phyloP scores from a whole-genome alignment of 2,797 vertebrate species.

The Falco peregrinus region DNA sequence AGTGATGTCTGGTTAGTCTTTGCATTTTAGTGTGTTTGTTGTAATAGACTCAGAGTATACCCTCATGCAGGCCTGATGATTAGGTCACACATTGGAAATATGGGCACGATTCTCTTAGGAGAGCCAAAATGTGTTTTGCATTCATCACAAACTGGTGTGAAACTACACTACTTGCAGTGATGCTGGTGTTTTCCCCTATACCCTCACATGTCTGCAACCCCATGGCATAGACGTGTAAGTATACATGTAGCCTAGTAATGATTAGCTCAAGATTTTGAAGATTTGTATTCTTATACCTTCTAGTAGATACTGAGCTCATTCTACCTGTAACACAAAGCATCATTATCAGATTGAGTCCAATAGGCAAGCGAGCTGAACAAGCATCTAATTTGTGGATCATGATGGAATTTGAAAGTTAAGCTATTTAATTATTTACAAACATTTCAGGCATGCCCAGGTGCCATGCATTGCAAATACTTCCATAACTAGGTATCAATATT shows the following conservation, averaged over 20 bases:
- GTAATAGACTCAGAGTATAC: neutral
- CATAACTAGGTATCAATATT: neutral
- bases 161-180: neutral
- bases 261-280: neutral
- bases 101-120: neutral
- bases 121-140: neutral
- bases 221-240: fast-evolving
- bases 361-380: neutral
- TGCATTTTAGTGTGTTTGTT: neutral
- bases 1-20: neutral
- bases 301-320: neutral
- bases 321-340: neutral
- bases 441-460: neutral
- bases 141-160: neutral
- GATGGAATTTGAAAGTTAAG: neutral
- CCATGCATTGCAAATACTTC: neutral
- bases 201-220: neutral
- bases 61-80: neutral
- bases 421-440: neutral
- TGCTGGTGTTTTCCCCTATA: neutral
- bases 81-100: neutral
- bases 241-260: neutral
- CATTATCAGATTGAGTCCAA: neutral
- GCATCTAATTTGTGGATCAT: neutral
- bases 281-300: neutral